Base-by-base conservation (phyloP, 2,113 vertebrate genomes). In the Myanophis thanlyinensis region DNA sequence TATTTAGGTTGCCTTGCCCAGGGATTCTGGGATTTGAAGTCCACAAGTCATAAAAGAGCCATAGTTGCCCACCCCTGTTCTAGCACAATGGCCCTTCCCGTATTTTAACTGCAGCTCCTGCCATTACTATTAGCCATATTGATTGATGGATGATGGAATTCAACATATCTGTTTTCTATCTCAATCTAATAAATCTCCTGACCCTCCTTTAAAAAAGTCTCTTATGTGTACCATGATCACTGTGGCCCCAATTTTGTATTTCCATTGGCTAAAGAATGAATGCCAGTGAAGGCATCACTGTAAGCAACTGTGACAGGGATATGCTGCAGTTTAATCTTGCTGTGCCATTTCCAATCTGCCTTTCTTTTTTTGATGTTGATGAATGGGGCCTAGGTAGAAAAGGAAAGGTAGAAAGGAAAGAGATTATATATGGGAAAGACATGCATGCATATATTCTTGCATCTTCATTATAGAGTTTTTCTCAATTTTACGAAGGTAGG, bases 311-410 rank as follows among this genome's bases (percentile, higher is more conserved):
- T 1, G 86, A 95, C 96, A 94, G 91, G 48, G 56, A 73, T 2
- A 0, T n/a, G 94, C 92, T 87, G 91, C 92, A 93, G 91, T 18
- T 91, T 95, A 93, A 94, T 93, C 94, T 94, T 25, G 6, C 67
- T 56, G 3, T 8, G 85, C 90, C 94, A 93, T 95, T 96, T 95
- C 91, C 92, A 95, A 94, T 95, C 86, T 93, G 67, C 48, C 91
- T 67, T 90, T 62, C 48, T 85, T 80, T 25, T 53, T 94, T 85
- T 18, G 20, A 96, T 53, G 94, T 96, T 96, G 96, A 95, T 95
- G 93, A 95, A 95, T 96, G 94, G 88, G 90, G 5, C 86, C 62
- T 95, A 22, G 18, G 93, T 95, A 94, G 93, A 84, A 20, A 20
- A 22, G 73, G 35, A 51, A 18, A 51, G 62, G 25, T 18, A 56